Evolutionary conservation across 2,888 invertebrate species (phyloP).

Genomic region (Apantesis nais): DNA sequence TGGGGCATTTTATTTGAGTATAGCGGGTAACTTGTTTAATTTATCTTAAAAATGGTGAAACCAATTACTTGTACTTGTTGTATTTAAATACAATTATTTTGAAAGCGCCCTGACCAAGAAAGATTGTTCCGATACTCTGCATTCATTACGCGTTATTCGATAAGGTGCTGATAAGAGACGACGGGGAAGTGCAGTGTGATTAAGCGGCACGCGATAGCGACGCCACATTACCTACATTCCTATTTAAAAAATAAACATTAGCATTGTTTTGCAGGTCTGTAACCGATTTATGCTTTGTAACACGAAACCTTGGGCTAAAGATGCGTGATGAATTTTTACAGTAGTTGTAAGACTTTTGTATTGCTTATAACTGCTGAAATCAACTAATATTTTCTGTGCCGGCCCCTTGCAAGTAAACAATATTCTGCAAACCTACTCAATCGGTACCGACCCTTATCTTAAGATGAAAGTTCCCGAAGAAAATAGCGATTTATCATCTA

Average conservation of each 20-base stretch:
- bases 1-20: not conserved
- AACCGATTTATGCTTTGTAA: conserved; percentile 24
- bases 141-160: conserved; percentile 66
- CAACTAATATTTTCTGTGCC: conserved; percentile 5
- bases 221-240: conserved; percentile 46
- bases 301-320: conserved; percentile 24
- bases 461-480: not conserved
- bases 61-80: not conserved
- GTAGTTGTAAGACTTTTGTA: conserved; percentile 19
- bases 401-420: not conserved
- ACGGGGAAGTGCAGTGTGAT: conserved; percentile 66
- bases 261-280: conserved; percentile 26
- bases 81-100: conserved; percentile 43
- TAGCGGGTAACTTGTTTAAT: not conserved
- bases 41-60: not conserved
- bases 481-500: not conserved
- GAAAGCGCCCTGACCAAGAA: conserved; percentile 34
- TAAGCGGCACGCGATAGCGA: conserved; percentile 48
- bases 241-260: conserved; percentile 34
- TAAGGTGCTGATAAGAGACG: conserved; percentile 69
- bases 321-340: conserved; percentile 26
- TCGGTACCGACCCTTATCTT: not conserved
- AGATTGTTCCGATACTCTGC: conserved; percentile 36
- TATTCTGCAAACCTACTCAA: not conserved
- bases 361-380: conserved; percentile 13